These are phyloP conservation scores for Cichladusa arquata DNA, from an alignment of 2,113 vertebrate species.

Conservation along the genomic window DNA sequence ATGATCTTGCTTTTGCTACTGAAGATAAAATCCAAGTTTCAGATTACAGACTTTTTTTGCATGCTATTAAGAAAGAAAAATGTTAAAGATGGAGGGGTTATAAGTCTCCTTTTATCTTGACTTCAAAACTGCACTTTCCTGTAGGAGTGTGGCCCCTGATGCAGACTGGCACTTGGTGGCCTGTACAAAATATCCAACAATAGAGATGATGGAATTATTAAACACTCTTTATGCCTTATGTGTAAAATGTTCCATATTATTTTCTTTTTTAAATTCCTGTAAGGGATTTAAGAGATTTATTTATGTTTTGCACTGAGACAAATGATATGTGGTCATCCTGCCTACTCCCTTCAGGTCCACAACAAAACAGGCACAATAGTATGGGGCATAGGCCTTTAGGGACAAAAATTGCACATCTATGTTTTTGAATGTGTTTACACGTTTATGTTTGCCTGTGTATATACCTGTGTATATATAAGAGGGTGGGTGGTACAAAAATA, in stretches of 20 bases:
- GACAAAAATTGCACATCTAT: not conserved
- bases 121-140: not conserved
- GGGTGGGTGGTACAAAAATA: not conserved
- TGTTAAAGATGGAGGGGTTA: not conserved
- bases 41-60: not conserved
- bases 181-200: not conserved
- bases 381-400: accelerated
- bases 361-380: not conserved
- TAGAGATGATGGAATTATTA: not conserved
- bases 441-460: not conserved
- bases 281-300: not conserved
- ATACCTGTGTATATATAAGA: not conserved
- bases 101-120: not conserved
- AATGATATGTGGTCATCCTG: not conserved
- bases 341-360: not conserved
- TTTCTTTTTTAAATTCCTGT: not conserved
- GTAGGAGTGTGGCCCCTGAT: not conserved
- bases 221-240: not conserved
- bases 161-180: not conserved
- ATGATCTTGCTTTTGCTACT: not conserved
- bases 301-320: not conserved
- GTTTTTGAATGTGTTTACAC: not conserved
- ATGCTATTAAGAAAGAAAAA: not conserved
- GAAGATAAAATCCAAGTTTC: not conserved
- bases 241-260: not conserved